These are phyloP conservation scores for Montipora capricornis DNA, from an alignment of 64 coral and sea anemone species.

Conservation along the genomic window DNA sequence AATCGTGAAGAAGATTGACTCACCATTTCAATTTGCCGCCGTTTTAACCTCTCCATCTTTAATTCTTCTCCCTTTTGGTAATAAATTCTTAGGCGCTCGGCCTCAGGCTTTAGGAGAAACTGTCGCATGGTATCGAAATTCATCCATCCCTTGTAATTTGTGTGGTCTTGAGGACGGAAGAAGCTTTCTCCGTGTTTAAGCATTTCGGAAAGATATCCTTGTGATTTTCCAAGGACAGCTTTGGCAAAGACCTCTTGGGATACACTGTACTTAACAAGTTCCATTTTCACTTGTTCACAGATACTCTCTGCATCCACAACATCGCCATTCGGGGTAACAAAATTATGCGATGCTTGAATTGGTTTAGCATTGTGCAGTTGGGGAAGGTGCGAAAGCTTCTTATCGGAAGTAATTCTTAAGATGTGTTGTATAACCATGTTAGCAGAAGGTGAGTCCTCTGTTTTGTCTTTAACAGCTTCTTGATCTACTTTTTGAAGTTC, in stretches of 20 bases:
- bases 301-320: slow-evolving; percentile 47
- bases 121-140: slow-evolving; percentile 93
- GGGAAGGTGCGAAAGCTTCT: slow-evolving; percentile 19
- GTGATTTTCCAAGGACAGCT: slow-evolving; percentile 89
- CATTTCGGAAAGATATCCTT: slow-evolving; percentile 96
- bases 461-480: neutral
- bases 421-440: slow-evolving; percentile 79
- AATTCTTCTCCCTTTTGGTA: slow-evolving; percentile 68
- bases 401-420: slow-evolving; percentile 69
- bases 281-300: slow-evolving; percentile 81
- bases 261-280: slow-evolving; percentile 85
- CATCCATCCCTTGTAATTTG: slow-evolving; percentile 82
- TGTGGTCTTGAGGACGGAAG: slow-evolving; percentile 81
- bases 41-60: slow-evolving; percentile 68
- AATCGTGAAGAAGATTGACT: neutral
- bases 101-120: slow-evolving; percentile 80
- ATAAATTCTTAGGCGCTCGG: slow-evolving; percentile 71
- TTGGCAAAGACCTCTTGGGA: slow-evolving; percentile 97
- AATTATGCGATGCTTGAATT: slow-evolving; percentile 34
- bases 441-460: slow-evolving; percentile 39
- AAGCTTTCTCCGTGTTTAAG: slow-evolving; percentile 90
- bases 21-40: slow-evolving; percentile 56
- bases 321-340: slow-evolving; percentile 21
- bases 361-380: neutral
- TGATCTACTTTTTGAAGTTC: slow-evolving; percentile 81